A percentile compares a stretch with the other conserved stretches of the same genome.
phyloP scores from a whole-genome alignment of 2,888 invertebrate species.

The Acleris sparsana region DNA sequence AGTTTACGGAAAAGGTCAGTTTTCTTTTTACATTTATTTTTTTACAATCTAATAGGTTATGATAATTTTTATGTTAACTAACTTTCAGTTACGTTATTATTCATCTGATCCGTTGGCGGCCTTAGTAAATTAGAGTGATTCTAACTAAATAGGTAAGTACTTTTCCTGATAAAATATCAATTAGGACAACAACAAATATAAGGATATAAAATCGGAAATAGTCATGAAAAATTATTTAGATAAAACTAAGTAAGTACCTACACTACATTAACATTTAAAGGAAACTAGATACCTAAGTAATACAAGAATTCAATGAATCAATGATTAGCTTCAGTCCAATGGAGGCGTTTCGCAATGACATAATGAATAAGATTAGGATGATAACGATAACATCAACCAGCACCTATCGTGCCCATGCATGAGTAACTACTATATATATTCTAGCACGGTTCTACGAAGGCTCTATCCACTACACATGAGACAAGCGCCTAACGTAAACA shows the following conservation, averaged over 20 bases:
- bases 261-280: not conserved
- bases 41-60: too few species aligned
- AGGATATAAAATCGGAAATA: too few species aligned
- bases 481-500: slow-evolving; percentile 68
- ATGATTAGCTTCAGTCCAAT: slow-evolving; percentile 11
- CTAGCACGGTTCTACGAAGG: slow-evolving; percentile 60
- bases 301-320: slow-evolving; percentile 13
- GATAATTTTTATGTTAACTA: too few species aligned
- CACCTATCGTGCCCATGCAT: slow-evolving; percentile 57
- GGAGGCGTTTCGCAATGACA: slow-evolving; percentile 13
- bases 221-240: not conserved
- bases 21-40: too few species aligned
- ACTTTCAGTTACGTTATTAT: too few species aligned
- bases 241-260: not conserved
- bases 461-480: slow-evolving; percentile 50
- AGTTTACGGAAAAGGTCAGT: too few species aligned
- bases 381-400: slow-evolving; percentile 25
- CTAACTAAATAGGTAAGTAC: too few species aligned
- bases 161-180: too few species aligned
- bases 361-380: slow-evolving; percentile 22
- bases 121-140: too few species aligned
- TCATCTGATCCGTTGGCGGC: too few species aligned
- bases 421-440: slow-evolving; percentile 58
- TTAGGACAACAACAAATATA: too few species aligned
- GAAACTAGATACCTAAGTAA: not conserved